phyloP scores from a whole-genome alignment of 2,888 invertebrate species.

The Hydroisotoma schaefferi region DNA sequence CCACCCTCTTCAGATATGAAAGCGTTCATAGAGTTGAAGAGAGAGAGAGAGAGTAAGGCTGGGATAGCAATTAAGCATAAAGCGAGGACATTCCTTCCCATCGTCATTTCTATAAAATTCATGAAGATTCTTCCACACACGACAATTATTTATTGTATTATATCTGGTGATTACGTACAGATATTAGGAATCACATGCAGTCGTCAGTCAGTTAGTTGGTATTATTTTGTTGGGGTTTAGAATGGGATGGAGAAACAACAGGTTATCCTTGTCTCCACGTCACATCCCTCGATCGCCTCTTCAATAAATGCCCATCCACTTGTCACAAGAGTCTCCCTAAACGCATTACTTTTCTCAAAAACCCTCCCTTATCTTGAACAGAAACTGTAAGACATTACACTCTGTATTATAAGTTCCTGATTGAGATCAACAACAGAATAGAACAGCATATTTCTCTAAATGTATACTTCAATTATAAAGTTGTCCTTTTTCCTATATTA shows the following conservation, averaged over 20 bases:
- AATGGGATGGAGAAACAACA: conserved; percentile 1
- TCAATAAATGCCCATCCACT: conserved; percentile 6
- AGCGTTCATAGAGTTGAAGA: too few relatives aligned
- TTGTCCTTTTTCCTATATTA: too few relatives aligned
- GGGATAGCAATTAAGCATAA: conserved; percentile 15
- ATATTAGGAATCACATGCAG: conserved; percentile 11
- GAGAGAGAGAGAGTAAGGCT: neutral
- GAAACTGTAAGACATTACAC: too few relatives aligned
- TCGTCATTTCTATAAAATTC: conserved; percentile 4
- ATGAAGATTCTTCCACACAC: neutral
- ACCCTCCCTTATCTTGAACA: too few relatives aligned
- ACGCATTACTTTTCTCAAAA: neutral
- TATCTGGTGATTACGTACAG: conserved; percentile 6
- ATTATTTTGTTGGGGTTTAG: conserved; percentile 4
- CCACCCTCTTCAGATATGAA: conserved; percentile 15
- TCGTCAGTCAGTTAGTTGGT: too few relatives aligned
- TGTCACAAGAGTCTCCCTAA: neutral
- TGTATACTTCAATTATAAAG: too few relatives aligned
- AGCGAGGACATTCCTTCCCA: neutral
- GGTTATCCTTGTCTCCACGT: neutral
- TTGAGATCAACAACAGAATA: too few relatives aligned
- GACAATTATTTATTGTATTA: conserved; percentile 16
- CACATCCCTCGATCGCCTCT: neutral
- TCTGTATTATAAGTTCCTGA: too few relatives aligned
- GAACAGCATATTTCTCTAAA: too few relatives aligned